Evolutionary conservation across 2,113 vertebrate species (phyloP).

Genomic region (Prunella himalayana): DNA sequence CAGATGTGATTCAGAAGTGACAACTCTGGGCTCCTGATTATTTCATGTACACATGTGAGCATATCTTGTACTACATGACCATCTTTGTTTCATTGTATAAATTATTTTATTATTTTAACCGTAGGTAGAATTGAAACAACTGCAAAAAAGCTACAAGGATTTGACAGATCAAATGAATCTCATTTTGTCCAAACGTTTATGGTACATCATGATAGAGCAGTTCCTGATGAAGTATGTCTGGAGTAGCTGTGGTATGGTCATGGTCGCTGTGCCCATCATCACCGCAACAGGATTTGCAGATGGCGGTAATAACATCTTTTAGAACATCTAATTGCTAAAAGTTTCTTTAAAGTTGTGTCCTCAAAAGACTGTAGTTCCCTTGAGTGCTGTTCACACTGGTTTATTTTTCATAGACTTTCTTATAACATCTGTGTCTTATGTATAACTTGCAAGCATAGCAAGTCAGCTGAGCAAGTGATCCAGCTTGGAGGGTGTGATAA

Average conservation of each 20-base stretch:
- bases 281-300: slow-evolving; percentile 95
- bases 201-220: slow-evolving; percentile 99
- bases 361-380: neutral
- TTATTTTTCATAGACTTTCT: neutral
- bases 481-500: neutral
- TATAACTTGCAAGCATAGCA: neutral
- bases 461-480: neutral
- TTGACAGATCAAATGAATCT: slow-evolving; percentile 94
- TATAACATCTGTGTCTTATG: neutral
- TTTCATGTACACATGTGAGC: neutral
- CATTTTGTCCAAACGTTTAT: slow-evolving; percentile 94
- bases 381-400: neutral
- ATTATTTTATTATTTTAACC: neutral
- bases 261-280: slow-evolving; percentile 99
- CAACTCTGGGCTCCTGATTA: neutral
- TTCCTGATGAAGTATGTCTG: slow-evolving; percentile 99
- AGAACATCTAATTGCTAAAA: neutral
- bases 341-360: neutral
- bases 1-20: neutral
- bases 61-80: neutral
- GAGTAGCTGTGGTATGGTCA: slow-evolving; percentile 92
- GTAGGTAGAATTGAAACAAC: slow-evolving; percentile 96
- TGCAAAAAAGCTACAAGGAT: slow-evolving; percentile 93
- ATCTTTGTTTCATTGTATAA: neutral
- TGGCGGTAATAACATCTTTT: slow-evolving; percentile 78